phyloP scores from a whole-genome alignment of 2,113 vertebrate genomes.

The Meriones unguiculatus region DNA sequence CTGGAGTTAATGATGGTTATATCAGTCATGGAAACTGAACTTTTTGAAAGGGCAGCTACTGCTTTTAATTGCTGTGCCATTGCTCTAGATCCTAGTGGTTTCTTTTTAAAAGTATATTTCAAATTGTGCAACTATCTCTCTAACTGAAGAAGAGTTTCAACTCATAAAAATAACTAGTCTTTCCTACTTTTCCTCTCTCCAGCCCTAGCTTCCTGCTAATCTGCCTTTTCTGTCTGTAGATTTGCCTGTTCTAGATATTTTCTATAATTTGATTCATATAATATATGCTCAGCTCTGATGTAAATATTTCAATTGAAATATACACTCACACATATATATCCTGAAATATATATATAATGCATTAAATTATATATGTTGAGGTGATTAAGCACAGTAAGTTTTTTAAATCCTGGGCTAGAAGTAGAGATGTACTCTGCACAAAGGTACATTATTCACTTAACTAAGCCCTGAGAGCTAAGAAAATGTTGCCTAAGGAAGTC shows the following conservation, averaged over 20 bases:
- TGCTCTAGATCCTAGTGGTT: neutral
- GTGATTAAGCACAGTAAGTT: neutral
- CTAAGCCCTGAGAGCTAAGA: neutral
- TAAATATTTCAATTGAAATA: neutral
- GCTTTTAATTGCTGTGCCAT: neutral
- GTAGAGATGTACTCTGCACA: neutral
- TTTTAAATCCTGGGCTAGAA: neutral
- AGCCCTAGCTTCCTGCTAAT: neutral
- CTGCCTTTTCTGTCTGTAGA: neutral
- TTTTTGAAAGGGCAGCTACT: neutral
- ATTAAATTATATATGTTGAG: neutral
- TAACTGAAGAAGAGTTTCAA: neutral
- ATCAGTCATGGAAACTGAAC: neutral
- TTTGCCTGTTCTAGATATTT: neutral
- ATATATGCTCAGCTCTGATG: neutral
- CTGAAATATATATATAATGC: neutral
- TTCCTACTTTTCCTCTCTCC: neutral
- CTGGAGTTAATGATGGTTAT: neutral
- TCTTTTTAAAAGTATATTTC: neutral
- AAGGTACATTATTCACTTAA: neutral
- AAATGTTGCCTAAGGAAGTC: neutral
- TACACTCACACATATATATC: neutral
- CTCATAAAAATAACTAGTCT: neutral
- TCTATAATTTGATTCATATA: neutral
- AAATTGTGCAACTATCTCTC: neutral